Evolutionary conservation across 2,888 invertebrate species (phyloP).

Genomic region (Hirtodrosophila trivittata): DNA sequence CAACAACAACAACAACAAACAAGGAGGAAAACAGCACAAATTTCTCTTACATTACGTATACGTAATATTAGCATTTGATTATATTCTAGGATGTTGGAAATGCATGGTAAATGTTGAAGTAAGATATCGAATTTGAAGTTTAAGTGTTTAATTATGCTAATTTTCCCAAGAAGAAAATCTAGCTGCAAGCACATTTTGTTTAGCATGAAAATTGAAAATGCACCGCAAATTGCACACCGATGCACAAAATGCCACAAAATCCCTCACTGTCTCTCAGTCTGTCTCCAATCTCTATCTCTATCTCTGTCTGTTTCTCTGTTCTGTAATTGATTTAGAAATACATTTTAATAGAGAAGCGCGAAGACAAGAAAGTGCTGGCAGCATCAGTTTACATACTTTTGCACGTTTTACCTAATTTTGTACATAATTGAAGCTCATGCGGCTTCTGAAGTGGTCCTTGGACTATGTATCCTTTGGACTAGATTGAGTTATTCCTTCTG

Average conservation of each 20-base stretch:
- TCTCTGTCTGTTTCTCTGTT: constrained; percentile 21
- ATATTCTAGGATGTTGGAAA: neutral
- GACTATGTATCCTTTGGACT: constrained; percentile 17
- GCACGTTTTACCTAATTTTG: constrained; percentile 56
- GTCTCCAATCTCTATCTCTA: neutral
- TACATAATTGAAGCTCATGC: constrained; percentile 65
- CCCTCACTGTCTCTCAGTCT: constrained; percentile 16
- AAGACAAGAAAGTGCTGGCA: too few relatives aligned
- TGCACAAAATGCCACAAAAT: constrained; percentile 53
- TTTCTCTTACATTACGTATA: too few relatives aligned
- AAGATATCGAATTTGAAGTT: too few relatives aligned
- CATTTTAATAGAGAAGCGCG: constrained; percentile 41
- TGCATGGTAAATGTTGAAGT: constrained; percentile 19
- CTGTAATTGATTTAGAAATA: constrained; percentile 62
- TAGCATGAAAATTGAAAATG: constrained; percentile 45
- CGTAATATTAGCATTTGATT: too few relatives aligned
- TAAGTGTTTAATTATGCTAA: constrained; percentile 55
- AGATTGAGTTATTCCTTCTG: constrained; percentile 19
- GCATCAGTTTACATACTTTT: constrained; percentile 33
- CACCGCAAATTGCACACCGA: constrained; percentile 20
- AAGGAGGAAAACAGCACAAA: constrained; percentile 1
- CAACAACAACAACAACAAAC: constrained; percentile 25
- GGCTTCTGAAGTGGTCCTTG: constrained; percentile 39
- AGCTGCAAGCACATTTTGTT: constrained; percentile 29
- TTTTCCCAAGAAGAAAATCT: constrained; percentile 31